Evolutionary conservation across 2,797 vertebrate genomes (phyloP).

Genomic region (Falco concolor): DNA sequence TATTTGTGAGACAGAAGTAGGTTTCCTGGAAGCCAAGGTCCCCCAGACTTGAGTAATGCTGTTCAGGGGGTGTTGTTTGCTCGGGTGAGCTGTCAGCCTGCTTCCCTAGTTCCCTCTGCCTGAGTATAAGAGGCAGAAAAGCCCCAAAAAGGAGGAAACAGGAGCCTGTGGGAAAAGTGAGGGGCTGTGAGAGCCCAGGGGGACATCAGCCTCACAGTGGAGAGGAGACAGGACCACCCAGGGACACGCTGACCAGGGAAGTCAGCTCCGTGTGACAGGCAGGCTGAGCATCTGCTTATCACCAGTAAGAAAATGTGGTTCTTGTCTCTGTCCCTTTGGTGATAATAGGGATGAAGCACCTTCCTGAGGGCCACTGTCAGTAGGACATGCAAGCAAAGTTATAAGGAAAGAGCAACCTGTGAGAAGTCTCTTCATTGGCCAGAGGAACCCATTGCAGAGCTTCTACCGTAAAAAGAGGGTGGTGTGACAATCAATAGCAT

Average conservation of each 20-base stretch:
- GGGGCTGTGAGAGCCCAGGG: neutral
- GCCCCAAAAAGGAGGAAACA: neutral
- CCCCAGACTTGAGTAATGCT: neutral
- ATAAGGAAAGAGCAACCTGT: neutral
- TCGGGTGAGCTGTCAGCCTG: neutral
- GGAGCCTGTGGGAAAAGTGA: fast-evolving
- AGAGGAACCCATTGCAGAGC: fast-evolving
- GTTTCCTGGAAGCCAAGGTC: neutral
- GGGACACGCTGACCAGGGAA: neutral
- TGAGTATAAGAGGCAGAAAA: neutral
- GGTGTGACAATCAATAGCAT: neutral
- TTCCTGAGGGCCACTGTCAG: neutral
- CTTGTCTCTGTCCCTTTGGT: neutral
- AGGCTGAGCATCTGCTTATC: neutral
- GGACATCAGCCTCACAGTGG: fast-evolving
- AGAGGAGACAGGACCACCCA: neutral
- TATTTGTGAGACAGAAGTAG: neutral
- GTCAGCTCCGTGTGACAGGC: fast-evolving
- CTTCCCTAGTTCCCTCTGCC: neutral
- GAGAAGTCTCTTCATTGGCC: neutral
- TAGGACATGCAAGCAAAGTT: neutral
- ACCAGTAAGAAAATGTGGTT: neutral
- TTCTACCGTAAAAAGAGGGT: neutral
- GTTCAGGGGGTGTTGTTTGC: neutral
- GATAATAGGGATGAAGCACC: neutral